Percentiles rank a stretch among this genome's conserved stretches.
Evolutionary conservation across 2,797 vertebrate species (phyloP).

Genomic region (Arnoldichthys spilopterus): DNA sequence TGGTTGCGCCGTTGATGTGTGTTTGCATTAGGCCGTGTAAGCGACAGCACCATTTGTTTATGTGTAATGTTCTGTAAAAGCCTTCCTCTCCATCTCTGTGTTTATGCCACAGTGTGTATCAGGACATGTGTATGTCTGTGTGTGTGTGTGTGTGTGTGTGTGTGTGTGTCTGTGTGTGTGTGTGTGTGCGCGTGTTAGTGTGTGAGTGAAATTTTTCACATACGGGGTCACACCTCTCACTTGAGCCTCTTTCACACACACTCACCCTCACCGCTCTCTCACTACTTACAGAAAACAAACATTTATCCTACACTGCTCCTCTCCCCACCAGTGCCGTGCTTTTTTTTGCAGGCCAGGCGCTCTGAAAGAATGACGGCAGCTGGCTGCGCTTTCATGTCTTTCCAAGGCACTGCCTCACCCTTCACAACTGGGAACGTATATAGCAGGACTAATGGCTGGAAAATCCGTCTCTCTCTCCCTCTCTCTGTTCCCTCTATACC

Average conservation of each 20-base stretch:
- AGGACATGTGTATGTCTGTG: slow-evolving; percentile 25
- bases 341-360: slow-evolving; percentile 34
- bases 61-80: slow-evolving; percentile 41
- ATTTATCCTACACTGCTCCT: slow-evolving; percentile 56
- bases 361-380: slow-evolving; percentile 26
- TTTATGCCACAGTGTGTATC: slow-evolving; percentile 41
- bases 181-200: no score
- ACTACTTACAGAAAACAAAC: slow-evolving; percentile 57
- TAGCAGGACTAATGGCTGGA: slow-evolving; percentile 40
- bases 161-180: no score
- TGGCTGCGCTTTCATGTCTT: slow-evolving; percentile 18
- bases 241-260: slow-evolving; percentile 30
- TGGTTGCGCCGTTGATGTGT: slow-evolving; percentile 27
- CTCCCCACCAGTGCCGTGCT: not conserved
- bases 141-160: slow-evolving; percentile 39
- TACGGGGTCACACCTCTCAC: not conserved
- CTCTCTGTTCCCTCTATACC: slow-evolving; percentile 1
- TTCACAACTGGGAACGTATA: not conserved
- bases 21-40: slow-evolving; percentile 38
- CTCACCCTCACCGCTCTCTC: not conserved
- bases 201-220: not conserved
- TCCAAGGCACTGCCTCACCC: slow-evolving; percentile 35
- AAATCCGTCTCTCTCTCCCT: slow-evolving; percentile 25
- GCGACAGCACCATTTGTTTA: slow-evolving; percentile 38
- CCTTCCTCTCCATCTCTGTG: slow-evolving; percentile 33